Percentiles rank a stretch among this genome's conserved stretches.
phyloP scores from a whole-genome alignment of 1,140 invertebrate species.

The Gonatopus flavifemur region DNA sequence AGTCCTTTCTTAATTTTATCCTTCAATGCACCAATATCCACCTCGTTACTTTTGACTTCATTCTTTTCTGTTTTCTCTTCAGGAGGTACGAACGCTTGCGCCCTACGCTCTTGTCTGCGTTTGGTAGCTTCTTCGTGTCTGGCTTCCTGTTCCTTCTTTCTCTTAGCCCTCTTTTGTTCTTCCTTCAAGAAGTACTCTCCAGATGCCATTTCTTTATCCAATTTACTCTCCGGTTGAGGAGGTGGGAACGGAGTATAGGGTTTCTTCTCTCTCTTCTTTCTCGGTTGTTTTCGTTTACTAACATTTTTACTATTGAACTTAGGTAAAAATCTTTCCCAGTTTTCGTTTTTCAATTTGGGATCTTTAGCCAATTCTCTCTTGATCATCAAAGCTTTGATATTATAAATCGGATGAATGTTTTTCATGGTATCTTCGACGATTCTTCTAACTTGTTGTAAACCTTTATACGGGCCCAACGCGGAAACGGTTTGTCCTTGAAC shows the following conservation, averaged over 20 bases:
- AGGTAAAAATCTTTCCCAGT: constrained; percentile 96
- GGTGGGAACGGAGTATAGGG: constrained; percentile 98
- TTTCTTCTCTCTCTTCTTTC: constrained; percentile 85
- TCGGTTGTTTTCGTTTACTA: constrained; percentile 81
- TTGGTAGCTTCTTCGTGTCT: constrained; percentile 72
- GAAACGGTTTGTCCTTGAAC: constrained; percentile 99
- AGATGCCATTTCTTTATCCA: constrained; percentile 91
- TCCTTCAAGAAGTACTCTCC: constrained; percentile 96
- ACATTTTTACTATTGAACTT: constrained; percentile 94
- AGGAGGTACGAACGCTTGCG: constrained; percentile 82
- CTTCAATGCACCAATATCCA: constrained; percentile 72
- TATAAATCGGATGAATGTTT: constrained; percentile 99
- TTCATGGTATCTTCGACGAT: constrained; percentile 98
- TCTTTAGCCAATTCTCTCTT: constrained; percentile 94
- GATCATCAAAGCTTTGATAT: constrained; percentile 98
- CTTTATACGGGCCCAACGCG: constrained; percentile 92
- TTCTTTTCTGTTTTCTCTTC: constrained; percentile 61
- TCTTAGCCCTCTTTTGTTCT: constrained; percentile 74
- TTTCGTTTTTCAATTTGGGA: constrained; percentile 88
- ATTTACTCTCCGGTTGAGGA: constrained; percentile 85
- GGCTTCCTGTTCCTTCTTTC: constrained; percentile 73
- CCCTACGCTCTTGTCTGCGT: constrained; percentile 74
- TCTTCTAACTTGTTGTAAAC: constrained; percentile 86
- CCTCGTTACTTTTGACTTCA: constrained; percentile 39
- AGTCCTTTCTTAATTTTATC: constrained; percentile 71